phyloP scores from a whole-genome alignment of 2,113 vertebrate species.

The Centropus unirufus region DNA sequence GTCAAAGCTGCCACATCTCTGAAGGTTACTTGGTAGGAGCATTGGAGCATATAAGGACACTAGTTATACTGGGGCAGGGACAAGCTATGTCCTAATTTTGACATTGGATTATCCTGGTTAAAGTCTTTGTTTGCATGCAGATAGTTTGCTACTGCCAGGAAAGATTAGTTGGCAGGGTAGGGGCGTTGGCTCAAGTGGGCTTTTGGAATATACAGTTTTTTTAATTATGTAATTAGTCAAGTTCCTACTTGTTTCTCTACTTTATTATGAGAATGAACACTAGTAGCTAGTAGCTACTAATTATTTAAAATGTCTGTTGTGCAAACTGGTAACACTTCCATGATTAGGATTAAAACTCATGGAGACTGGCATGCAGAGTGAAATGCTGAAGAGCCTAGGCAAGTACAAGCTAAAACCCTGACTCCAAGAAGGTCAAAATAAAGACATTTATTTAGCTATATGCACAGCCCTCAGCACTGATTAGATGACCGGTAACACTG shows the following conservation, averaged over 20 bases:
- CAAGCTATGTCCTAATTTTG: background rate
- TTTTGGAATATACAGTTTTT: background rate
- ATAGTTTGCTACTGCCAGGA: constrained; percentile 28
- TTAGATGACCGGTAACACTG: background rate
- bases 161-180: background rate
- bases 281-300: background rate
- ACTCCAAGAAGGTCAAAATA: background rate
- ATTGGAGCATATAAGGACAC: background rate
- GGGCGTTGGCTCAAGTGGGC: background rate
- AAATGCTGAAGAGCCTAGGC: background rate
- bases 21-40: background rate
- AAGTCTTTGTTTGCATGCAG: background rate
- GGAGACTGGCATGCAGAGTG: background rate
- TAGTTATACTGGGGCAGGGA: background rate
- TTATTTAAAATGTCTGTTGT: background rate
- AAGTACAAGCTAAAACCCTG: background rate
- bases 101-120: background rate
- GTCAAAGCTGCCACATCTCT: background rate
- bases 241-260: background rate
- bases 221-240: background rate
- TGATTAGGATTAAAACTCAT: background rate
- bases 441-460: background rate
- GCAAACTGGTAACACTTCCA: background rate
- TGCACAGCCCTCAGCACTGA: rapidly evolving
- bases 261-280: background rate